phyloP scores from a whole-genome alignment of 2,797 vertebrate species.

The Molossus molossus region DNA sequence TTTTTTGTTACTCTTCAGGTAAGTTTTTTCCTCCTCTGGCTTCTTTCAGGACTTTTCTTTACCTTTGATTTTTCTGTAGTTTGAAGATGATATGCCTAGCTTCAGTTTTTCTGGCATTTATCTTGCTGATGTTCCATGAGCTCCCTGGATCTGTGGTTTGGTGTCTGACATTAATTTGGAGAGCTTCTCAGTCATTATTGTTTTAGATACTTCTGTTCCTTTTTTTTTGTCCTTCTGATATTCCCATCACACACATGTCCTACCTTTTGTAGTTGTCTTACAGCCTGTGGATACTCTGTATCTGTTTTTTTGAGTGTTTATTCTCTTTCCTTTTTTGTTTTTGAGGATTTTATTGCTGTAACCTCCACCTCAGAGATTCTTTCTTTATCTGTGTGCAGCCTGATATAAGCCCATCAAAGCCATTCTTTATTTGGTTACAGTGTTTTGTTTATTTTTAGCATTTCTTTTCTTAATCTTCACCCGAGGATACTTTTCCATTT shows the following conservation, averaged over 20 bases:
- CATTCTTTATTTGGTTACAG: neutral
- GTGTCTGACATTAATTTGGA: neutral
- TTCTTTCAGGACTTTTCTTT: neutral
- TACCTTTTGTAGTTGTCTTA: neutral
- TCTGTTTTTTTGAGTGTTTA: neutral
- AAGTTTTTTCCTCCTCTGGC: neutral
- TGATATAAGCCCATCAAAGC: neutral
- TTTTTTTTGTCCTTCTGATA: neutral
- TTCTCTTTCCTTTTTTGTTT: neutral
- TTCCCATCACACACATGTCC: neutral
- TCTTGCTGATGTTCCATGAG: neutral
- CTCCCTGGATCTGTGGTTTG: neutral
- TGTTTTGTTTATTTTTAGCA: neutral
- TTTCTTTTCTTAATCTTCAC: neutral
- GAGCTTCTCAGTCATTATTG: neutral
- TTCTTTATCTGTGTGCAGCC: neutral
- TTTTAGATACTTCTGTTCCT: neutral
- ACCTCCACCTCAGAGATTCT: neutral
- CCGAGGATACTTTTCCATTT: too few species aligned
- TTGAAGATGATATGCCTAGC: neutral
- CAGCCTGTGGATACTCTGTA: neutral
- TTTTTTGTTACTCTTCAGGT: slow-evolving; percentile 18
- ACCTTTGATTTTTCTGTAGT: neutral
- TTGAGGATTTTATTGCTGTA: neutral
- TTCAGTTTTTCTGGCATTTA: neutral